Base-by-base conservation (phyloP, 2,888 invertebrate genomes). In the Tupiocoris notatus region DNA sequence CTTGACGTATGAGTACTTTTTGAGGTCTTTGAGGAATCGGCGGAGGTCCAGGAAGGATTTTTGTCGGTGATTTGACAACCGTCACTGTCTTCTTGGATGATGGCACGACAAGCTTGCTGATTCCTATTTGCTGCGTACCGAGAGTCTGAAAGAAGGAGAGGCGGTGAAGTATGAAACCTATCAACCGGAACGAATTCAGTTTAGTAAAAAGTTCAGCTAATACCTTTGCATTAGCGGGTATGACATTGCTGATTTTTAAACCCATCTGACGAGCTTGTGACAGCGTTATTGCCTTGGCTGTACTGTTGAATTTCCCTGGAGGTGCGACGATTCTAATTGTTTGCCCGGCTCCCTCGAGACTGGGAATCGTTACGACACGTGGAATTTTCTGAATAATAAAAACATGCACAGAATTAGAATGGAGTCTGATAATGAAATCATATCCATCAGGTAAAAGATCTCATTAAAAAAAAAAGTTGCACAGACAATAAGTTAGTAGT, bases 61-160 rank as follows among this genome's bases (percentile, higher is more conserved):
- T 91, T 25, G 91, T 87, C 0, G 91, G 90, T 16, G 91, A 89
- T 84, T 92, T 91, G 7, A 89, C 84, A 0, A 87, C 83, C 16
- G 85, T 82, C 75, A 88, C 85, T 1, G 86, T 84, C 83, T 86
- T 81, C 73, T 80, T 81, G 22, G 79, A 75, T n/a, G 80, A 74
- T 0, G 85, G 83, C 76, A 84, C 83, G 9, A 84, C 83, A 74
- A 87, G 82, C 82, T 87, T 87, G 79, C 86, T 86, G 39, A 87
- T 59, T 2, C 59, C 58, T 12, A 70, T 21, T 18, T 21, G 58
- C 25, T 70, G 70, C 9, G 59, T 17, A 16, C 23, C 20, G 22
- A 59, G 1, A 17, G 70, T 22, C 70, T 70, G 70, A 17, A 70
- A 58, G 59, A n/a, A n/a, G n/a, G n/a, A n/a, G n/a, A n/a, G n/a